A percentile compares a stretch with the other conserved stretches of the same genome.
phyloP scores from a whole-genome alignment of 2,888 invertebrate genomes.

The Patella caerulea region DNA sequence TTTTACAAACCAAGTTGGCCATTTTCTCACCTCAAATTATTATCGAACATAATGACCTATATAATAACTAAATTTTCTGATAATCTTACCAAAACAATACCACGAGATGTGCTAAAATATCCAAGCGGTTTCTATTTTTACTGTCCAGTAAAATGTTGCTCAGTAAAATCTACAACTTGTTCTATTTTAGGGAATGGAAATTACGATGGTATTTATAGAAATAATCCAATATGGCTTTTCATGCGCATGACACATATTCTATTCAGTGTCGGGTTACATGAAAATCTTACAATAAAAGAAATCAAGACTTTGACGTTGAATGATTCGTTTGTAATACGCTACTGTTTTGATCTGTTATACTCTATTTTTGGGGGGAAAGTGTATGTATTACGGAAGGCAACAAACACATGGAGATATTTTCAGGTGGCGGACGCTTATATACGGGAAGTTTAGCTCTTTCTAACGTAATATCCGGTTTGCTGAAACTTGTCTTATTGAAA shows the following conservation, averaged over 20 bases:
- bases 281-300: neutral
- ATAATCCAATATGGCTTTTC: constrained; percentile 47
- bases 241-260: constrained; percentile 28
- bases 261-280: neutral
- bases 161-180: constrained; percentile 53
- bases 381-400: too few species aligned
- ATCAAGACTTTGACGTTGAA: too few species aligned
- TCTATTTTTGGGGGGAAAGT: too few species aligned
- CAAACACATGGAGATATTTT: too few species aligned
- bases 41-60: neutral
- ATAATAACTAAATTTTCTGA: constrained; percentile 7
- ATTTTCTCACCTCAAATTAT: neutral
- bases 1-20: neutral
- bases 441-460: too few species aligned
- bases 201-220: constrained; percentile 56
- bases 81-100: constrained; percentile 53
- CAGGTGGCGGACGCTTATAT: too few species aligned
- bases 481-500: too few species aligned
- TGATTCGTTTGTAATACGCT: too few species aligned
- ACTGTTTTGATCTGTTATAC: too few species aligned
- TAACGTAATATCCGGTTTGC: too few species aligned
- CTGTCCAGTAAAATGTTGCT: constrained; percentile 66
- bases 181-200: constrained; percentile 65
- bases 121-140: constrained; percentile 66
- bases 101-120: constrained; percentile 56